These are phyloP conservation scores for Enteromius fasciolatus DNA, from an alignment of 2,797 vertebrate species.

Conservation along the genomic window DNA sequence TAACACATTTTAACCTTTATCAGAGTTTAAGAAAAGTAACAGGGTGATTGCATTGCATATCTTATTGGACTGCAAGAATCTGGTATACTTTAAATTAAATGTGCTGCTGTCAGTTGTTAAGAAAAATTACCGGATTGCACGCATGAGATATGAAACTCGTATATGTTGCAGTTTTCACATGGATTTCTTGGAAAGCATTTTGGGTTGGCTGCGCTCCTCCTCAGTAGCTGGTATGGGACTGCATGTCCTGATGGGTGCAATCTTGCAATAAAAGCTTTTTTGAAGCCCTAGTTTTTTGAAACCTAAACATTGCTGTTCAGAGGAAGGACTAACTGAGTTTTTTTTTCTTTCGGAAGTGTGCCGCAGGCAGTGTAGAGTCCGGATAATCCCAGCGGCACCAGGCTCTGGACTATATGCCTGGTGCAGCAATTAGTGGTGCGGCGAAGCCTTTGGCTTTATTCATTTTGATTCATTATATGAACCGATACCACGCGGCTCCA, in stretches of 20 bases:
- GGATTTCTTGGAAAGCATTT: conserved; percentile 27
- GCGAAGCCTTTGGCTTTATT: conserved; percentile 64
- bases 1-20: conserved; percentile 54
- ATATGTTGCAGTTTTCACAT: conserved; percentile 32
- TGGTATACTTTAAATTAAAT: conserved; percentile 29
- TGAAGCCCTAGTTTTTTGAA: conserved; percentile 12
- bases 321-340: conserved; percentile 2
- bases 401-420: conserved; percentile 28
- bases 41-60: conserved; percentile 48
- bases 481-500: conserved; percentile 58
- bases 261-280: conserved; percentile 34
- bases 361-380: conserved; percentile 38
- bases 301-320: conserved; percentile 35
- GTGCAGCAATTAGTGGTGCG: conserved; percentile 49
- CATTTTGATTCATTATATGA: conserved; percentile 62
- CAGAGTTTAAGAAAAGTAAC: conserved; percentile 36
- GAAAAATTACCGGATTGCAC: conserved; percentile 42
- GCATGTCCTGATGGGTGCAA: conserved; percentile 17
- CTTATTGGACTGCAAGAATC: conserved; percentile 43
- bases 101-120: conserved; percentile 28
- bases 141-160: conserved; percentile 39
- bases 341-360: conserved; percentile 24
- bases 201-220: not conserved
- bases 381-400: conserved; percentile 37
- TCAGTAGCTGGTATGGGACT: conserved; percentile 2